phyloP scores from a whole-genome alignment of 2,113 vertebrate species.

The Alosa alosa region DNA sequence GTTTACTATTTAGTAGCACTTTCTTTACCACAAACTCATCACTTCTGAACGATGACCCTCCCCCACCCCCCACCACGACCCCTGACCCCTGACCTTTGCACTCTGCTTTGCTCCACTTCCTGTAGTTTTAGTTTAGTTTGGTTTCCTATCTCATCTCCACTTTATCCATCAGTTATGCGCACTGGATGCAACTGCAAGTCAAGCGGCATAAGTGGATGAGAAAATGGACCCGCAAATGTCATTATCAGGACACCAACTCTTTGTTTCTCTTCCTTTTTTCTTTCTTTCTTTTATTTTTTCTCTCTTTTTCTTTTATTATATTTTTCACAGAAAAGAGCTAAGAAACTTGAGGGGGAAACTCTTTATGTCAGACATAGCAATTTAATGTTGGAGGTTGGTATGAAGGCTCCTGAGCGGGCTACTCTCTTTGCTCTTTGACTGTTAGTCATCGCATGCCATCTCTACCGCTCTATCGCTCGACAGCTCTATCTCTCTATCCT shows the following conservation, averaged over 20 bases:
- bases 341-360: slow-evolving; percentile 99
- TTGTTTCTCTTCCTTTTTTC: slow-evolving; percentile 57
- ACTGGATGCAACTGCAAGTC: slow-evolving; percentile 34
- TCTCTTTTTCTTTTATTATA: slow-evolving; percentile 61
- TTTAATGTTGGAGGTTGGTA: slow-evolving; percentile 99
- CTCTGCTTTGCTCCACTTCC: slow-evolving; percentile 17
- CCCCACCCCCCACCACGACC: background rate
- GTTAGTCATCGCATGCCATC: slow-evolving; percentile 38
- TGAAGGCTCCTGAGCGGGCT: slow-evolving; percentile 69
- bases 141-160: slow-evolving; percentile 25
- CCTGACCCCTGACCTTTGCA: slow-evolving; percentile 7
- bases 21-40: slow-evolving; percentile 2
- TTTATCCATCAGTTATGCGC: slow-evolving; percentile 19
- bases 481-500: background rate
- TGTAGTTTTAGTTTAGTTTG: background rate
- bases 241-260: slow-evolving; percentile 73
- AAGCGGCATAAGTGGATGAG: slow-evolving; percentile 28
- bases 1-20: background rate
- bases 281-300: background rate
- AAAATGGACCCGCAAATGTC: slow-evolving; percentile 5
- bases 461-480: background rate
- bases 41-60: slow-evolving; percentile 6
- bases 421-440: slow-evolving; percentile 69
- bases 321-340: slow-evolving; percentile 96
- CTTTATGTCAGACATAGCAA: slow-evolving; percentile 99